These are phyloP conservation scores for Probosciger aterrimus DNA, from an alignment of 2,113 vertebrate species.

Conservation along the genomic window DNA sequence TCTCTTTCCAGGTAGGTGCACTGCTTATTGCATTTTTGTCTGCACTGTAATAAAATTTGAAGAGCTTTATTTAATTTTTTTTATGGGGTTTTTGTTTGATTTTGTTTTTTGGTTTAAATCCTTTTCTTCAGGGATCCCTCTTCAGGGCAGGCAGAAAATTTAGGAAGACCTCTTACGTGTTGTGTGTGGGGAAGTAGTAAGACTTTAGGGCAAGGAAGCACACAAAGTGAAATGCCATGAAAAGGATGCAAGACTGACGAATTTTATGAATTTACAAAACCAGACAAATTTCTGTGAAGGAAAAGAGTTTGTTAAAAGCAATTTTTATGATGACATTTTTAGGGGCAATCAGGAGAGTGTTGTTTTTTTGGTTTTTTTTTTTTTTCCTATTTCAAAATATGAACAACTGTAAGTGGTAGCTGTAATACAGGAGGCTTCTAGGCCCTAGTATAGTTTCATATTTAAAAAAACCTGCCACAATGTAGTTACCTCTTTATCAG, in stretches of 20 bases:
- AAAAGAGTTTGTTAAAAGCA: background rate
- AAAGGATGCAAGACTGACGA: background rate
- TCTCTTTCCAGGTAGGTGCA: background rate
- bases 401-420: background rate
- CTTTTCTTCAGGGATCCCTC: background rate
- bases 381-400: background rate
- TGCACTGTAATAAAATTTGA: background rate
- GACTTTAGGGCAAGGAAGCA: background rate
- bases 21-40: background rate
- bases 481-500: background rate
- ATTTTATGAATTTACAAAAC: background rate
- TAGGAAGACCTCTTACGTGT: background rate
- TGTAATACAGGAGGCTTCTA: background rate
- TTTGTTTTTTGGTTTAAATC: background rate
- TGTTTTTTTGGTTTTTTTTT: background rate
- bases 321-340: background rate
- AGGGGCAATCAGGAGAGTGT: background rate
- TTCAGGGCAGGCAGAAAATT: background rate
- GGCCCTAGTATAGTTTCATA: background rate
- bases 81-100: fast-evolving
- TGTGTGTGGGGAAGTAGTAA: too few species aligned
- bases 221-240: background rate
- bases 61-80: background rate
- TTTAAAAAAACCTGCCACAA: background rate
- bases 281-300: background rate